Evolutionary conservation across 2,888 invertebrate genomes (phyloP).

Genomic region (Cheilosia variabilis): DNA sequence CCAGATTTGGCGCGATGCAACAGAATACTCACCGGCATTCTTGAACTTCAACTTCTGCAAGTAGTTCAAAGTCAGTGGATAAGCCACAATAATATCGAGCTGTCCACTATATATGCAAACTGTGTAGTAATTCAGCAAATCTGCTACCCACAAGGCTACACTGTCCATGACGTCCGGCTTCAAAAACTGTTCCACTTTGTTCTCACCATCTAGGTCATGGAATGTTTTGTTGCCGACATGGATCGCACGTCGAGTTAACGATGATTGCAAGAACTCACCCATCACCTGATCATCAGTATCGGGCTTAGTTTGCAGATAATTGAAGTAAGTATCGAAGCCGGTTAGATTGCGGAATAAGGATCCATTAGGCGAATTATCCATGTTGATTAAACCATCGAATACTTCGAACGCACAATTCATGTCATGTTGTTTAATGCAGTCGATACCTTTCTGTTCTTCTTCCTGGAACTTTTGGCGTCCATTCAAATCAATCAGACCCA

Average conservation of each 20-base stretch:
- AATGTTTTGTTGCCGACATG: conserved; percentile 93
- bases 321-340: conserved; percentile 81
- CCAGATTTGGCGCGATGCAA: conserved; percentile 89
- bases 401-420: conserved; percentile 89
- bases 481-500: conserved; percentile 86
- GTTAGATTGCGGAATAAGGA: conserved; percentile 87
- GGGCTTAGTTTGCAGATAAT: conserved; percentile 86
- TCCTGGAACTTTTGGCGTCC: conserved; percentile 86
- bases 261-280: conserved; percentile 81
- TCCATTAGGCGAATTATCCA: conserved; percentile 84
- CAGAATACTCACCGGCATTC: conserved; percentile 87
- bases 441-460: conserved; percentile 84
- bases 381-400: conserved; percentile 89
- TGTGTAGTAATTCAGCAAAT: conserved; percentile 86
- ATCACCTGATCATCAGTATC: conserved; percentile 86
- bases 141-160: conserved; percentile 89
- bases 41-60: conserved; percentile 89
- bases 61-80: conserved; percentile 92
- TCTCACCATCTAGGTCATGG: conserved; percentile 83
- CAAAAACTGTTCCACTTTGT: conserved; percentile 88
- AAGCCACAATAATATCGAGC: conserved; percentile 95
- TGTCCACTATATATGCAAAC: conserved; percentile 95
- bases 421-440: conserved; percentile 87
- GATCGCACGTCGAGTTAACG: conserved; percentile 88
- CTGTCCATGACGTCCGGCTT: conserved; percentile 92